Evolutionary conservation across 2,797 vertebrate genomes (phyloP), one percentile per base, ranked within the genome.

Genomic region (Xenentodon cancila): DNA sequence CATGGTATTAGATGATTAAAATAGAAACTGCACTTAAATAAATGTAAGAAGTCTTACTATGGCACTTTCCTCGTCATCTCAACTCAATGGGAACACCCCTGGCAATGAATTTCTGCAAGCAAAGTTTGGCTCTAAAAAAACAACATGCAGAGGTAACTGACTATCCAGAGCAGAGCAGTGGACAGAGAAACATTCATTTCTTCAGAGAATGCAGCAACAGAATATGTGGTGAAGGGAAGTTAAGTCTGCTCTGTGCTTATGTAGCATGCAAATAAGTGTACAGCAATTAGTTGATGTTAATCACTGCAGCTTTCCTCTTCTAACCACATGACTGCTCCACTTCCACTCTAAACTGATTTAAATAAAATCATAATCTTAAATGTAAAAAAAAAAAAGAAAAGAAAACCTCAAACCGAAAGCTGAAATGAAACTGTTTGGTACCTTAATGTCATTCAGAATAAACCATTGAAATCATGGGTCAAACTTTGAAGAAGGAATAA

Each of bases 61-160:
- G 82, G 84, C 89, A 81, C 59, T 84, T 88, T 79, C 71, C 34
- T 27, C 55, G 57, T 79, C 71, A 65, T 66, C 75, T 80, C 73
- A 61, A 63, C 53, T 77, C 68, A 79, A 57, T 73, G 70, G 64
- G 68, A 82, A 84, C 64, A 76, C 73, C 81, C 81, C 17, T 8
- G 63, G 80, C 81, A 70, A 53, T 18, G 46, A 75, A 72, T 70
- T 82, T 65, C 44, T 77, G 77, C 60, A 27, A 62, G 71, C 50
- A 47, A 57, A 53, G 62, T 71, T 73, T 51, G 40, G 61, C 69
- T 68, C 25, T 7, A 25, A 22, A 50, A 30, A 25, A 30, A 6
- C 30, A 30, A 30, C 30, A 30, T 66, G 80, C 63, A 21, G 68
- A 20, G 48, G 40, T 18, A 59, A 59, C 49, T 51, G 59, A 53